Evolutionary conservation across 1,140 invertebrate genomes (phyloP).

Genomic region (Lasaia peninsularis): DNA sequence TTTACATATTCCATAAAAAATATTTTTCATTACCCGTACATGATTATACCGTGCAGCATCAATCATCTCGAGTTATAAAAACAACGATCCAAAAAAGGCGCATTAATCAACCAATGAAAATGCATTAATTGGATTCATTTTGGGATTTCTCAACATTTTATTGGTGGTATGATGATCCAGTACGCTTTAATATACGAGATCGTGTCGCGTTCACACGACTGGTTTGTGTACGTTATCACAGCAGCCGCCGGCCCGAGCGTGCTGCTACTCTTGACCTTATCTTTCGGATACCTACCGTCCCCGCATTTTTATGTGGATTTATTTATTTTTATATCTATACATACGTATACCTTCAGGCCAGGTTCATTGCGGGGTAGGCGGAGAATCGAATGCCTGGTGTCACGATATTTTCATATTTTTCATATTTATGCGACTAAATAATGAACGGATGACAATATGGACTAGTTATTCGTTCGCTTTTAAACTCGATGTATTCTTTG

Average conservation of each 20-base stretch:
- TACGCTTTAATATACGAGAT: slow-evolving; percentile 47
- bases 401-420: too few relatives aligned
- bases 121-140: slow-evolving; percentile 52
- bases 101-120: slow-evolving; percentile 51
- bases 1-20: slow-evolving; percentile 11
- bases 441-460: too few relatives aligned
- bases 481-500: too few relatives aligned
- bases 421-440: too few relatives aligned
- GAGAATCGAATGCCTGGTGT: too few relatives aligned
- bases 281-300: slow-evolving; percentile 7
- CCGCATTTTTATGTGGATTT: slow-evolving; percentile 5
- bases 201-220: slow-evolving; percentile 32
- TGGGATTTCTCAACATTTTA: slow-evolving; percentile 54
- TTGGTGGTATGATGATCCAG: slow-evolving; percentile 50
- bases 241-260: slow-evolving; percentile 1
- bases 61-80: slow-evolving; percentile 7
- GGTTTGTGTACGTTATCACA: slow-evolving; percentile 25
- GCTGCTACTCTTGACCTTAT: slow-evolving; percentile 14
- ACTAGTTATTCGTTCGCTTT: too few relatives aligned
- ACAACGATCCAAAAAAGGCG: slow-evolving; percentile 13
- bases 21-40: slow-evolving; percentile 5
- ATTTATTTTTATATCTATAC: slow-evolving; percentile 6
- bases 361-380: too few relatives aligned
- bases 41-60: not conserved
- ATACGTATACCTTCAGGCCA: too few relatives aligned